These are phyloP conservation scores for Alloplasta piceator DNA, from an alignment of 2,888 invertebrate species.

Conservation along the genomic window DNA sequence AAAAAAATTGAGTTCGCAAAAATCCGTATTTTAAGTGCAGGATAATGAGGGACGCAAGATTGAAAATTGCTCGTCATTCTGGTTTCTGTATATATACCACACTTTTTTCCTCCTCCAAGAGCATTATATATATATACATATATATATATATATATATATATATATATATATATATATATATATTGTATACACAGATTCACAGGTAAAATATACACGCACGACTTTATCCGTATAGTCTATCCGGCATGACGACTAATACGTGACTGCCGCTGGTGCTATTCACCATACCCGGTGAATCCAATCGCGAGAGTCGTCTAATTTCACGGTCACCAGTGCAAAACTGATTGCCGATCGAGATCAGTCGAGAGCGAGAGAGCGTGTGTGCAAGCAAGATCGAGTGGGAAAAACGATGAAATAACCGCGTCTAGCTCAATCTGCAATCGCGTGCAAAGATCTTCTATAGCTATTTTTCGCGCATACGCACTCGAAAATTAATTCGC, in stretches of 20 bases:
- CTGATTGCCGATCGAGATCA: slow-evolving; percentile 54
- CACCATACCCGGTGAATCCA: slow-evolving; percentile 23
- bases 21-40: background rate
- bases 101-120: too few relatives aligned
- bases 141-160: slow-evolving; percentile 1
- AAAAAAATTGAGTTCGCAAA: slow-evolving; percentile 2
- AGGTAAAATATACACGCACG: slow-evolving; percentile 2
- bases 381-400: slow-evolving; percentile 29
- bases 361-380: slow-evolving; percentile 40
- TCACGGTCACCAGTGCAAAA: slow-evolving; percentile 63
- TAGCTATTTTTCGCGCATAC: background rate
- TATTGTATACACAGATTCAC: background rate
- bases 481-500: background rate
- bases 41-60: slow-evolving; percentile 26
- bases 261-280: slow-evolving; percentile 16
- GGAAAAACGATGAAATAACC: slow-evolving; percentile 46
- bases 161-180: slow-evolving; percentile 1
- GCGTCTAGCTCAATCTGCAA: slow-evolving; percentile 37
- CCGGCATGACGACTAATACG: slow-evolving; percentile 28
- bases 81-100: slow-evolving; percentile 1
- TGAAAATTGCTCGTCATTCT: slow-evolving; percentile 31
- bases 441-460: background rate
- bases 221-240: slow-evolving; percentile 10
- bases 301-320: slow-evolving; percentile 61
- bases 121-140: background rate